phyloP scores from a whole-genome alignment of 2,888 invertebrate species.

The Catocala sponsa region DNA sequence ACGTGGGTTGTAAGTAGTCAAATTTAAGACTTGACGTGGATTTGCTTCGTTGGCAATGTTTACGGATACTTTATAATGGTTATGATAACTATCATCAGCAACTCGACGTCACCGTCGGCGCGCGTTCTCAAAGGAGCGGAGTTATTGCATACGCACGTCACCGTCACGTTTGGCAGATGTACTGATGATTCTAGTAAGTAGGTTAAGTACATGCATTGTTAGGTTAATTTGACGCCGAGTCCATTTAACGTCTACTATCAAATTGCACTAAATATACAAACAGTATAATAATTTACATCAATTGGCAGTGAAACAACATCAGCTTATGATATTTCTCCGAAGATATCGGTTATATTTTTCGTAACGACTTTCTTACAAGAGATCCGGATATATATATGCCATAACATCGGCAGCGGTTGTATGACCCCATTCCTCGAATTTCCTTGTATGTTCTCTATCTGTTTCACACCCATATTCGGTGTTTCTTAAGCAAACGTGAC shows the following conservation, averaged over 20 bases:
- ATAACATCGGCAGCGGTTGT: too few species aligned
- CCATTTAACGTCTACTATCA: background rate
- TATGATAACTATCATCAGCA: background rate
- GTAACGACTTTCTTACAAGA: too few species aligned
- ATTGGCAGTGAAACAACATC: too few species aligned
- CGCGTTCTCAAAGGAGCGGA: background rate
- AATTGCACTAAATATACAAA: background rate
- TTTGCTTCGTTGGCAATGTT: background rate
- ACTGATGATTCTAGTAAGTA: background rate
- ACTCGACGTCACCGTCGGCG: background rate
- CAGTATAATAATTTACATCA: too few species aligned
- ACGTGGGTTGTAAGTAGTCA: conserved; percentile 4
- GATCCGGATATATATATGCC: too few species aligned
- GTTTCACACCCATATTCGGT: conserved; percentile 13
- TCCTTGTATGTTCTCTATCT: conserved; percentile 13
- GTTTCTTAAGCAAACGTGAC: conserved; percentile 5
- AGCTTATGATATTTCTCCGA: too few species aligned
- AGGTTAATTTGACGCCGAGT: too few species aligned
- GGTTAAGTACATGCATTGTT: background rate
- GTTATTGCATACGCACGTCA: background rate
- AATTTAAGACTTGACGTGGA: background rate
- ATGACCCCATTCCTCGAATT: conserved; percentile 3
- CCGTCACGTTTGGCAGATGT: background rate
- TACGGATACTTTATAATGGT: background rate
- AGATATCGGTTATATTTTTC: too few species aligned